Evolutionary conservation across 2,113 vertebrate species (phyloP).

Genomic region (Scolopax mira): DNA sequence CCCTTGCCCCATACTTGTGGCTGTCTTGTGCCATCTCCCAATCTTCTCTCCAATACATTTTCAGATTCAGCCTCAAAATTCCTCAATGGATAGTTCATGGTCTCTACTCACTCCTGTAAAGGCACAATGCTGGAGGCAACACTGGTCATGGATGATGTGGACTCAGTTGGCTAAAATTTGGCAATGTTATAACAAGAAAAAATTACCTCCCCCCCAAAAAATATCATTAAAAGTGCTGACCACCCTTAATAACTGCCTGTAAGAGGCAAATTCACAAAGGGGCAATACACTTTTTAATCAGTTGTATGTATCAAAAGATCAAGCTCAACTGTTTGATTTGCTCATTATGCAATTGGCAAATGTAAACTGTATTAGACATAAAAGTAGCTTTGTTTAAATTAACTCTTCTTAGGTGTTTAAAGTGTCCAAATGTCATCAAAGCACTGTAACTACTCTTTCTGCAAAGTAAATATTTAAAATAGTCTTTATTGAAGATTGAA

Average conservation of each 20-base stretch:
- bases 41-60: not conserved
- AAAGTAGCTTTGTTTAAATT: conserved; percentile 24
- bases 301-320: not conserved
- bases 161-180: not conserved
- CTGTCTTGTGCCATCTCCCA: not conserved
- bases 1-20: too few species aligned
- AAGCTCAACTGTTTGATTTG: conserved; percentile 16
- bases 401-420: not conserved
- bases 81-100: not conserved
- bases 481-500: conserved; percentile 7
- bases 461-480: conserved; percentile 50
- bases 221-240: not conserved
- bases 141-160: not conserved
- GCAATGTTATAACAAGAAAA: not conserved
- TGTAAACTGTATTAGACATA: not conserved
- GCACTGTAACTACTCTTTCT: not conserved
- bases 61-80: not conserved
- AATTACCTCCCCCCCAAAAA: not conserved
- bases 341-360: not conserved
- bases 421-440: not conserved
- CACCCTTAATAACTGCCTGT: not conserved
- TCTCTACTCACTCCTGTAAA: not conserved
- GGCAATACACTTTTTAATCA: not conserved
- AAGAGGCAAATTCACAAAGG: not conserved
- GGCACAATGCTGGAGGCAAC: not conserved